Evolutionary conservation across 2,113 vertebrate species (phyloP).

Genomic region (Sprattus sprattus): DNA sequence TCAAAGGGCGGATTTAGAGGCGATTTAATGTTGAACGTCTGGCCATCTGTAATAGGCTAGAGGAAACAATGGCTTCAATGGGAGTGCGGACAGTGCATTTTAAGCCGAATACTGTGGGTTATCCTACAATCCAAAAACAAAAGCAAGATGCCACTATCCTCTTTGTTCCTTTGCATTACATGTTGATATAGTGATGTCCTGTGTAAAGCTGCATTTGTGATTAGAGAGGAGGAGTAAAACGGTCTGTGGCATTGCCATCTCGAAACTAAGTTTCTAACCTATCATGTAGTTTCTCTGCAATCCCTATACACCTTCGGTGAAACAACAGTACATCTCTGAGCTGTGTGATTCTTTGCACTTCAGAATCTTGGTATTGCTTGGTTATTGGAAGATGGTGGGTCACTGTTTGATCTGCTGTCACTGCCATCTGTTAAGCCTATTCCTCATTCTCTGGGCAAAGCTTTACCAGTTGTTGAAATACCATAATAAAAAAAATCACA

Average conservation of each 20-base stretch:
- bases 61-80: slow-evolving; percentile 18
- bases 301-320: neutral
- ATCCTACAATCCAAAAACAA: neutral
- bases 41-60: slow-evolving; percentile 10
- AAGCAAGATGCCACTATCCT: neutral
- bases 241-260: neutral
- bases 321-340: neutral
- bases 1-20: slow-evolving; percentile 15
- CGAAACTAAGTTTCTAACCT: neutral
- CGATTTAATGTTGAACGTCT: slow-evolving; percentile 15
- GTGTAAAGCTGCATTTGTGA: neutral
- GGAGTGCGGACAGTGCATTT: slow-evolving; percentile 5
- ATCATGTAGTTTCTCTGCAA: neutral
- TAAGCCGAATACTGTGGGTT: neutral
- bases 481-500: neutral
- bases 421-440: neutral
- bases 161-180: neutral
- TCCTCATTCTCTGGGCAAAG: neutral
- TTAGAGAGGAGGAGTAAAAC: neutral
- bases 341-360: neutral
- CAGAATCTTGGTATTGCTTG: neutral
- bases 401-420: neutral
- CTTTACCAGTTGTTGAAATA: neutral
- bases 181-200: neutral
- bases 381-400: neutral